These are phyloP conservation scores for Anticlea derivata DNA, from an alignment of 2,888 invertebrate genomes.

Conservation along the genomic window DNA sequence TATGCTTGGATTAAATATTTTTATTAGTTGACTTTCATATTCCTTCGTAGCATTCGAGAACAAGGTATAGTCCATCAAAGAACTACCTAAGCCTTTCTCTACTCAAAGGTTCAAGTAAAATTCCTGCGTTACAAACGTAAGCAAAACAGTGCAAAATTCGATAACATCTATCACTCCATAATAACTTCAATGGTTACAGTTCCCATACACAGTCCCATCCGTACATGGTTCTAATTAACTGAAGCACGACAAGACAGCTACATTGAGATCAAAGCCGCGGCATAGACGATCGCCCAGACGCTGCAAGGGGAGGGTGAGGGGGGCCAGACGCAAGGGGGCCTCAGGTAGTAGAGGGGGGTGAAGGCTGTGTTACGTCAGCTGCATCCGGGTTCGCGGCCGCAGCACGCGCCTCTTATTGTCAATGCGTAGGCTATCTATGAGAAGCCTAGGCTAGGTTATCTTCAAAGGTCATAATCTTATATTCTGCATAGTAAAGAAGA, in stretches of 20 bases:
- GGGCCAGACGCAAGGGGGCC: constrained; percentile 34
- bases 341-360: constrained; percentile 48
- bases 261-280: constrained; percentile 55
- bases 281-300: constrained; percentile 76
- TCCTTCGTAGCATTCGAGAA: too few species aligned
- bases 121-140: too few species aligned
- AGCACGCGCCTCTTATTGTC: constrained; percentile 58
- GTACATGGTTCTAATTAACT: constrained; percentile 33
- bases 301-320: constrained; percentile 43
- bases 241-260: constrained; percentile 35
- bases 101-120: too few species aligned
- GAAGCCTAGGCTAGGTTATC: too few species aligned
- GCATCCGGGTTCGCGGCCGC: constrained; percentile 82
- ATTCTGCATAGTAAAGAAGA: too few species aligned
- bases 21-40: too few species aligned
- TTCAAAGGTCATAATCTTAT: too few species aligned
- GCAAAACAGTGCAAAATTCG: constrained; percentile 8
- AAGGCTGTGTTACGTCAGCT: constrained; percentile 78
- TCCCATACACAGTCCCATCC: constrained; percentile 28
- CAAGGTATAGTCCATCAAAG: too few species aligned
- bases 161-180: constrained; percentile 28
- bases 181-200: constrained; percentile 24
- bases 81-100: too few species aligned
- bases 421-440: too few species aligned
- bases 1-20: too few species aligned